Conservation (phyloP, 35 echinoderm and acorn worm genomes). For the Diadema setosum region DNA sequence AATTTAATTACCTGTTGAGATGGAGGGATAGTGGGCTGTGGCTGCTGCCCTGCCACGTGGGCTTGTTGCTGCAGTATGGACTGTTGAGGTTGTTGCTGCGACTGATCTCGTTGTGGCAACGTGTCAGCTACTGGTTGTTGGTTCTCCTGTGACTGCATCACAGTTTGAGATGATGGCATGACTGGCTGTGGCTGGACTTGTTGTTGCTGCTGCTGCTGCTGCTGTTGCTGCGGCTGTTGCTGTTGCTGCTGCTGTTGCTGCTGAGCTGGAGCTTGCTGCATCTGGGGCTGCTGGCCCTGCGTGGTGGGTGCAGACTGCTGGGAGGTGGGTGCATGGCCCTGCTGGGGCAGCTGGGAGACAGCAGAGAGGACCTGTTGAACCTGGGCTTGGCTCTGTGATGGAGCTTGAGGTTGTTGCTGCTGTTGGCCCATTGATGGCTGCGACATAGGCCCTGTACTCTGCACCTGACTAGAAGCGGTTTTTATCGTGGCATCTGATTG, state of each 20-base stretch:
- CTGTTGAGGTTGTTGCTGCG: not conserved
- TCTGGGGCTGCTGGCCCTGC: not conserved
- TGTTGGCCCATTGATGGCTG: not conserved
- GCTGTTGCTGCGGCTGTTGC: conserved; percentile 23
- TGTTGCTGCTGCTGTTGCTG: conserved; percentile 43
- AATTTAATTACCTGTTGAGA: not conserved
- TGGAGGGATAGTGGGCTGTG: not conserved
- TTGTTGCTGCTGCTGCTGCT: conserved; percentile 31
- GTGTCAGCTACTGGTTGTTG: not conserved
- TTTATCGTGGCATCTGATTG: conserved; percentile 4
- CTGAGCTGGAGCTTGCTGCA: conserved; percentile 41
- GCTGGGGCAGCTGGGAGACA: not conserved
- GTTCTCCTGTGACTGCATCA: not conserved
- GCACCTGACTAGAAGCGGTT: not conserved
- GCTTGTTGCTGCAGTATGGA: not conserved
- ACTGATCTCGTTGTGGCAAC: not conserved
- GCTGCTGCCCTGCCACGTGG: not conserved
- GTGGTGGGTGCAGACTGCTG: conserved; percentile 16
- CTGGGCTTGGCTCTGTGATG: not conserved
- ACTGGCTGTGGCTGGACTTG: conserved; percentile 20
- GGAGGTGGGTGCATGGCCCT: not conserved
- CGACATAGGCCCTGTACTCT: not conserved
- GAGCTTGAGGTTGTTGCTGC: not conserved
- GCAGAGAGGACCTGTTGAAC: conserved; percentile 1
- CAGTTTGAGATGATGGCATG: not conserved